Evolutionary conservation across 2,113 vertebrate genomes (phyloP).

Genomic region (zebrafish (Danio rerio)): DNA sequence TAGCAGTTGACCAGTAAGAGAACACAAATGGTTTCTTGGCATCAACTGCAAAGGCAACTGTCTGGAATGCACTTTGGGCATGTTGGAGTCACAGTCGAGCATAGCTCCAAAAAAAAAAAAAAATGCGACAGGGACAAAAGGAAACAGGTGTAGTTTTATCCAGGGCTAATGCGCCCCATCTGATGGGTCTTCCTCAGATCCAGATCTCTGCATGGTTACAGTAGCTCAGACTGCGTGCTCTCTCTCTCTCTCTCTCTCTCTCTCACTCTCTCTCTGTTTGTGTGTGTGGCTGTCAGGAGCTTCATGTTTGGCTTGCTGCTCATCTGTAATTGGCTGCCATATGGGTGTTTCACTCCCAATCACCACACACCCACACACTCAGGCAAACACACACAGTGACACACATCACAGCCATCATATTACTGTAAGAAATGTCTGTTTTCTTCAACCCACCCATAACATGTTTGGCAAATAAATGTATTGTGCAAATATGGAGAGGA

Average conservation of each 20-base stretch:
- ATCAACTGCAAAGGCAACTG: slow-evolving; percentile 17
- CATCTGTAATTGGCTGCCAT: slow-evolving; percentile 56
- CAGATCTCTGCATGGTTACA: slow-evolving; percentile 53
- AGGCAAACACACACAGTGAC: slow-evolving; percentile 24
- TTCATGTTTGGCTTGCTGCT: slow-evolving; percentile 64
- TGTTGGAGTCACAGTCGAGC: slow-evolving; percentile 22
- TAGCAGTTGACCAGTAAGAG: slow-evolving; percentile 15
- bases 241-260: neutral
- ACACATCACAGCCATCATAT: slow-evolving; percentile 46
- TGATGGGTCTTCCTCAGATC: slow-evolving; percentile 28
- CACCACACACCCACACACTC: slow-evolving; percentile 22
- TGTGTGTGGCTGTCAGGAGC: slow-evolving; percentile 53
- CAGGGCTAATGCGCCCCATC: slow-evolving; percentile 42
- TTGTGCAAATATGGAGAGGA: slow-evolving; percentile 29
- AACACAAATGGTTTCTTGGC: slow-evolving; percentile 17
- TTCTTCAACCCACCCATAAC: slow-evolving; percentile 24
- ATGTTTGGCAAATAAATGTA: slow-evolving; percentile 24
- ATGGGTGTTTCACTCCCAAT: slow-evolving; percentile 26
- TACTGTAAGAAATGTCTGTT: slow-evolving; percentile 39
- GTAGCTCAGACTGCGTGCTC: slow-evolving; percentile 30
- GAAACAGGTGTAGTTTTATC: slow-evolving; percentile 42
- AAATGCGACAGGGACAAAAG: slow-evolving; percentile 20
- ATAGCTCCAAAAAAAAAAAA: neutral
- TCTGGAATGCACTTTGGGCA: slow-evolving; percentile 35
- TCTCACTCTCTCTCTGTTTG: slow-evolving; percentile 40